phyloP scores from a whole-genome alignment of 2,113 vertebrate genomes.

The Anseranas semipalmata region DNA sequence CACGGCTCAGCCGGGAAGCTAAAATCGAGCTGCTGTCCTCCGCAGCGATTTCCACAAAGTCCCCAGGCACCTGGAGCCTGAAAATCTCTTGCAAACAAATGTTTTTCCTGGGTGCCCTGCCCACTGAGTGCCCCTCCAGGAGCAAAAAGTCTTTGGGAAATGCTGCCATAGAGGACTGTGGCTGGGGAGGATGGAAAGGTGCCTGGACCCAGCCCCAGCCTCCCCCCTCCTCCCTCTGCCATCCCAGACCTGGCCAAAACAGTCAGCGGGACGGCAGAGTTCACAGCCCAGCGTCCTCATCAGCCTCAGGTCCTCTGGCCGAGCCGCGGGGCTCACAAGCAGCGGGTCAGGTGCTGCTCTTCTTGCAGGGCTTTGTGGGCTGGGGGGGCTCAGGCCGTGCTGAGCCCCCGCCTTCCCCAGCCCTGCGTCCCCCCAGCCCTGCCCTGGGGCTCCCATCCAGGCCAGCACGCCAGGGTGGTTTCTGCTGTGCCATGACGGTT shows the following conservation, averaged over 20 bases:
- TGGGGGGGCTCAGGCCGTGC: too few relatives aligned
- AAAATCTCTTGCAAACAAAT: not conserved
- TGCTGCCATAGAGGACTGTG: not conserved
- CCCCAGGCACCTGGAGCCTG: not conserved
- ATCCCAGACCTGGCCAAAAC: not conserved
- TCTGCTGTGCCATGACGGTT: not conserved
- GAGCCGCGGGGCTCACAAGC: too few relatives aligned
- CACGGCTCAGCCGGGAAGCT: too few relatives aligned
- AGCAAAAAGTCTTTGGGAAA: not conserved
- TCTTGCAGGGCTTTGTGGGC: too few relatives aligned
- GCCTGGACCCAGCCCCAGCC: not conserved
- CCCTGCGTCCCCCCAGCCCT: not conserved
- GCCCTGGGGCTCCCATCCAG: not conserved
- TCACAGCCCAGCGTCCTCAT: too few relatives aligned
- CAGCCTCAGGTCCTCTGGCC: too few relatives aligned
- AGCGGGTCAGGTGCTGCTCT: too few relatives aligned
- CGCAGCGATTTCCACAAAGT: not conserved
- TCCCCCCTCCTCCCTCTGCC: not conserved
- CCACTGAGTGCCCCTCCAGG: accelerated
- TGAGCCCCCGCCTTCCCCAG: too few relatives aligned
- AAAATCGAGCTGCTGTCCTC: too few relatives aligned
- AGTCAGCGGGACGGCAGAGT: not conserved
- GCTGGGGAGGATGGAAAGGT: not conserved
- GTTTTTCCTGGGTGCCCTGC: not conserved
- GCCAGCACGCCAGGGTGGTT: not conserved